Evolutionary conservation across 2,113 vertebrate genomes (phyloP), one percentile per base, ranked within the genome.

Genomic region (Sterrhoptilus dennistouni): DNA sequence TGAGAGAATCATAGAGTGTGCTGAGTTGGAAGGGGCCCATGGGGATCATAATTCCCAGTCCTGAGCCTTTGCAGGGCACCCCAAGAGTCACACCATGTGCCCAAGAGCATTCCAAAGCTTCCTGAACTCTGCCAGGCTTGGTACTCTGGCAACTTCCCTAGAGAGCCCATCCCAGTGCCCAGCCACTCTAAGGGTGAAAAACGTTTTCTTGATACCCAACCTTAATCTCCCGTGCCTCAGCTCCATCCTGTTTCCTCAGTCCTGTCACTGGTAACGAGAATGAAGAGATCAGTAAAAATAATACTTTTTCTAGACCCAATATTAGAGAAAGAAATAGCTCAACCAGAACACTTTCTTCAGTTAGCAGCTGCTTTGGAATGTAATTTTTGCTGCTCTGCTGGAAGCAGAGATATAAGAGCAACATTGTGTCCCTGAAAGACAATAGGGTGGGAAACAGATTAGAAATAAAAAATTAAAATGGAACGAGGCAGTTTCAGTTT

Each of bases 101-200:
- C 25, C 0, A 0, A 28, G 7, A 87, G 27, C 23, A 7, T 19
- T 87, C 54, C 36, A 33, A 60, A 36, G 0, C 23, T 31, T 59
- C 27, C 14, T 28, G 23, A 45, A 2, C 54, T 69, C 33, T 19
- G 6, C 15, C 83, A 77, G 45, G 23, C 8, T 52, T 44, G 33
- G 9, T 44, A 38, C 45, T 69, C 14, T 52, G 54, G 2, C 3
- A 8, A 28, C 27, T 52, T 11, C 27, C 33, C 54, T 44, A 44
- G 5, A 18, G 21, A 77, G 3, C 53, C 27, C 60, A 22, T 23
- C 0, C 22, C 54, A 23, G 18, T 45, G 38, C 45, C 31, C 72
- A 69, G 0, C 7, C 38, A 2, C 33, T 1, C 33, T 28, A 33
- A 2, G 63, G 45, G 38, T 60, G 38, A 53, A 53, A 23, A 52